Percentiles rank a stretch among this genome's conserved stretches.
phyloP scores from a whole-genome alignment of 2,888 invertebrate species.

The Mystacides longicornis region DNA sequence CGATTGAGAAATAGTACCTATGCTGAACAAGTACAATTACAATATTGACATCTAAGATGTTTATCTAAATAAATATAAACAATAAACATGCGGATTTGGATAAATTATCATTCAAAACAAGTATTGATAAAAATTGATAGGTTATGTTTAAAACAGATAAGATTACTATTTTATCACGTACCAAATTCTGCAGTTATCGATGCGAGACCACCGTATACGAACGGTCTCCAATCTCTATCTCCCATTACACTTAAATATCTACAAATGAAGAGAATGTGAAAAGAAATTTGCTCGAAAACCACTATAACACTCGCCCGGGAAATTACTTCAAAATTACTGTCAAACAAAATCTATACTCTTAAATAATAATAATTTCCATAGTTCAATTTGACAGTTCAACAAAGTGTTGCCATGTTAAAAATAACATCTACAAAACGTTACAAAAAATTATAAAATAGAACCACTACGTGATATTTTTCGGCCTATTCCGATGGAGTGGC shows the following conservation, averaged over 20 bases:
- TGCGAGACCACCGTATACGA: conserved; percentile 89
- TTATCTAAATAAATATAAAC: too few relatives aligned
- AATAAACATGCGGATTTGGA: conserved; percentile 7
- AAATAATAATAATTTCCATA: too few relatives aligned
- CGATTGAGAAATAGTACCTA: too few relatives aligned
- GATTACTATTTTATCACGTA: conserved; percentile 38
- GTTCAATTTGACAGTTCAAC: neutral
- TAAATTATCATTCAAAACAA: too few relatives aligned
- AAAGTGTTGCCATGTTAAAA: neutral
- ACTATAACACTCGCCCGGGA: neutral
- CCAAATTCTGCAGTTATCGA: conserved; percentile 92
- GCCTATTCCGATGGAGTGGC: too few relatives aligned
- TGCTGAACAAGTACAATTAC: too few relatives aligned
- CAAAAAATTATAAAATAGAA: too few relatives aligned
- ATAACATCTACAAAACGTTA: too few relatives aligned
- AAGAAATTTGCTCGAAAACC: neutral
- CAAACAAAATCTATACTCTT: too few relatives aligned
- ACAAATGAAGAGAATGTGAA: neutral
- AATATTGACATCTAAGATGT: too few relatives aligned
- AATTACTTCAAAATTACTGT: too few relatives aligned
- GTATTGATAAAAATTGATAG: conserved; percentile 3
- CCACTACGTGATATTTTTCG: too few relatives aligned
- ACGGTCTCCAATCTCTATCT: conserved; percentile 84
- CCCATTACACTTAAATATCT: conserved; percentile 51
- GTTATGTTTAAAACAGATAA: conserved; percentile 12